Evolutionary conservation across 2,888 invertebrate genomes (phyloP).

Genomic region (Lypha dubia): DNA sequence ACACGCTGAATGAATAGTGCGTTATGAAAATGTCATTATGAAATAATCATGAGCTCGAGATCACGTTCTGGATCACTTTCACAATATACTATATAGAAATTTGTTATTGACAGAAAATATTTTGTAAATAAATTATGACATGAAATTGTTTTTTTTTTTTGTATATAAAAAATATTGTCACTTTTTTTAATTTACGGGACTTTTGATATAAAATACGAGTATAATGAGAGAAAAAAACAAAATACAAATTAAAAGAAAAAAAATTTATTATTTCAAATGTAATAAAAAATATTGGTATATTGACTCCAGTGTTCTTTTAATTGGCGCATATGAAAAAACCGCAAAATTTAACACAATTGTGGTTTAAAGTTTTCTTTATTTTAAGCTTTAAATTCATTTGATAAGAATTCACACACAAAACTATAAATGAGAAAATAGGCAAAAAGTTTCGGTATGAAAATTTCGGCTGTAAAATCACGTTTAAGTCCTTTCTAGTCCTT

Average conservation of each 20-base stretch:
- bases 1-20: slow-evolving; percentile 37
- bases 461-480: too few relatives aligned
- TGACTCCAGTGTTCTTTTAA: too few relatives aligned
- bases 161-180: slow-evolving; percentile 12
- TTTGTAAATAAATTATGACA: neutral
- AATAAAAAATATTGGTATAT: too few relatives aligned
- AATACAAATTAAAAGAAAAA: neutral
- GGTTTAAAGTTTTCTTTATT: too few relatives aligned
- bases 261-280: neutral
- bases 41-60: neutral
- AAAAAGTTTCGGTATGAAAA: too few relatives aligned
- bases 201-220: neutral
- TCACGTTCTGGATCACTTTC: slow-evolving; percentile 39
- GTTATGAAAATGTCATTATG: slow-evolving; percentile 34
- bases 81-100: slow-evolving; percentile 6
- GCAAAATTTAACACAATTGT: too few relatives aligned
- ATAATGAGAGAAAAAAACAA: neutral
- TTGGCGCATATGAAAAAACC: too few relatives aligned
- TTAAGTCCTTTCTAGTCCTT: too few relatives aligned
- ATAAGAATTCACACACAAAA: too few relatives aligned
- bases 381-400: too few relatives aligned
- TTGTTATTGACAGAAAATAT: slow-evolving; percentile 8
- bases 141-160: neutral
- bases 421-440: too few relatives aligned
- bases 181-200: slow-evolving; percentile 4